Evolutionary conservation across 2,888 invertebrate genomes (phyloP).

Genomic region (Laothoe populi): DNA sequence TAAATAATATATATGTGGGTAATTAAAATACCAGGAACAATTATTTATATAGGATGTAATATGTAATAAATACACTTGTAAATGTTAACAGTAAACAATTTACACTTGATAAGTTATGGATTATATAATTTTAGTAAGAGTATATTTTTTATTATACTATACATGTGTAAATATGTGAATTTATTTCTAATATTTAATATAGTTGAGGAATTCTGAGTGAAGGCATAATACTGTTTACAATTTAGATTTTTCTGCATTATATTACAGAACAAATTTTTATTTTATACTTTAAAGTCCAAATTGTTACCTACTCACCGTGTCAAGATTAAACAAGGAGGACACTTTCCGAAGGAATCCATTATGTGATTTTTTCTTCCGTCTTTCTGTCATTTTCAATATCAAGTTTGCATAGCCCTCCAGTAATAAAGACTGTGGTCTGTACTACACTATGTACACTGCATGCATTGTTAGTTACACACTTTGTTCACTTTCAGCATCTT

Average conservation of each 20-base stretch:
- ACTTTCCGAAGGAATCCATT: slow-evolving; percentile 94
- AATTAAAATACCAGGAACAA: not conserved
- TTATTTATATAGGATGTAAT: not conserved
- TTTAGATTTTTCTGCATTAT: not conserved
- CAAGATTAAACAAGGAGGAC: slow-evolving; percentile 94
- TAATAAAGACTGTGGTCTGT: slow-evolving; percentile 63
- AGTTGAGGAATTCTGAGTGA: not conserved
- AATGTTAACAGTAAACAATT: not conserved
- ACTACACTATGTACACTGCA: slow-evolving; percentile 84
- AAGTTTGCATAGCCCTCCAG: slow-evolving; percentile 76
- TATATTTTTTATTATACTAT: not conserved
- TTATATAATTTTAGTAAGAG: slow-evolving; percentile 25
- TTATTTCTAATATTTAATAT: not conserved
- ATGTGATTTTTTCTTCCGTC: slow-evolving; percentile 84
- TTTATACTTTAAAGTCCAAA: slow-evolving; percentile 40
- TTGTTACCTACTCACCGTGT: slow-evolving; percentile 87
- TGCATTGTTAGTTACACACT: slow-evolving; percentile 85
- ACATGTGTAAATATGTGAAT: slow-evolving; percentile 5
- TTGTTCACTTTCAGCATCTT: slow-evolving; percentile 77
- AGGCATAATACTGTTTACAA: not conserved
- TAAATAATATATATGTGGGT: not conserved
- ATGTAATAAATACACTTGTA: not conserved
- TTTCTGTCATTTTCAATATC: slow-evolving; percentile 81
- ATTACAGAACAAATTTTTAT: not conserved
- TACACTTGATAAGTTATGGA: slow-evolving; percentile 3